Evolutionary conservation across 2,888 invertebrate species (phyloP), one percentile per base, ranked within the genome.

Genomic region (Schizotus pectinicornis): DNA sequence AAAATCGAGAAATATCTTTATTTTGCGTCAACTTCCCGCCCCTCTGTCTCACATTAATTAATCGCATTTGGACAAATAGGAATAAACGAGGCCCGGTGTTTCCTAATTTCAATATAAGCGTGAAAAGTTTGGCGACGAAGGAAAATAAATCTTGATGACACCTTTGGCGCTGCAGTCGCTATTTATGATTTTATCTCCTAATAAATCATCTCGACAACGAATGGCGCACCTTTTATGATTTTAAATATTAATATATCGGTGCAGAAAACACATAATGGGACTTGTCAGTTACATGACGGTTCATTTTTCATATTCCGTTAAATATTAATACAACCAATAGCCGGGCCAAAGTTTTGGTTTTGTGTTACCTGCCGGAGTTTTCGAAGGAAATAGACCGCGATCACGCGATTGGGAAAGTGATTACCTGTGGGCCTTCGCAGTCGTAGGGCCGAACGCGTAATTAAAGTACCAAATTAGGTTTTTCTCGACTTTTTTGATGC

Each of bases 121-220:
- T 14, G 39, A 45, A 55, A 49, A 42, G 48, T 48, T 9, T 9
- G 45, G 14, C 56, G 51, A 45, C 38, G 37, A 63, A 63, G 59
- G 63, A 57, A 46, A 58, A 65, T 65, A 65, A 65, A 65, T 65
- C 65, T 65, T 42, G 52, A 59, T 56, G 65, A 65, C 65, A 62
- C 61, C 54, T 61, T 57, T 63, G 22, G 22, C 54, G 45, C 54
- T 51, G 54, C 52, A 22, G 62, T 55, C 56, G 53, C 61, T 65
- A 61, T 63, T 65, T 65, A 65, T 62, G 62, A 65, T 60, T 63
- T 61, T 62, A 65, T 60, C 60, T 62, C 54, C 53, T 63, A 65
- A 65, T 65, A 65, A 65, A 65, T 63, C 53, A 56, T 51, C 50
- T 54, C 61, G 52, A 55, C 61, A 63, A 61, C 63, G 59, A 65